Evolutionary conservation across 2,888 invertebrate genomes (phyloP), one percentile per base, ranked within the genome.

Genomic region (Tubiluchus corallicola): DNA sequence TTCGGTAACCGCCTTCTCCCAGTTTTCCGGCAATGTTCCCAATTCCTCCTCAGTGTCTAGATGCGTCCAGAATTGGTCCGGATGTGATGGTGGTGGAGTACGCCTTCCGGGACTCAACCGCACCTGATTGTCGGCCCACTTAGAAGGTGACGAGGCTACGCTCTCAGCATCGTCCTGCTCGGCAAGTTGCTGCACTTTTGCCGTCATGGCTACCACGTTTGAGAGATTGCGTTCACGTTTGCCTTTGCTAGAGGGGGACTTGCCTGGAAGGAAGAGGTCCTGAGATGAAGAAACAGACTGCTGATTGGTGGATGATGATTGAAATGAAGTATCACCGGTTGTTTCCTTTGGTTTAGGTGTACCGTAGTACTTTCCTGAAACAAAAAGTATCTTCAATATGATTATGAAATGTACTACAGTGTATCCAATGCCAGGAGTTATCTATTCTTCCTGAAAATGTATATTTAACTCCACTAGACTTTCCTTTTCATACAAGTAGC

Each of bases 1-100:
- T 52, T 92, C 90, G 9, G 94, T 92, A 61, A 82, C 90, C 2
- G 92, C 90, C 62, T 90, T 85, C 65, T 96, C 94, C 96, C 96
- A 96, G 70, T 92, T 90, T 3, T 78, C 73, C 45, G 94, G 94
- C 52, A 96, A 68, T 1, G 92, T 84, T 16, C 92, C 92, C 45
- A 92, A 68, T 39, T 54, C 54, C n/a, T 29, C 29, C 29, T 17
- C 40, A n/a, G n/a, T n/a, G n/a, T n/a, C n/a, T n/a, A n/a, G n/a
- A n/a, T n/a, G n/a, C n/a, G n/a, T n/a, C n/a, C n/a, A n/a, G n/a
- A n/a, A n/a, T n/a, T n/a, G n/a, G n/a, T n/a, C n/a, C n/a, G n/a
- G n/a, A n/a, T n/a, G n/a, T 17, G 5, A 18, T 29, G 21, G 40
- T 9, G 4, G 20, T 16, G 4, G 17, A 13, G 21, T 18, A 17